Evolutionary conservation across 2,113 vertebrate genomes (phyloP).

Genomic region (Tauraco erythrolophus): DNA sequence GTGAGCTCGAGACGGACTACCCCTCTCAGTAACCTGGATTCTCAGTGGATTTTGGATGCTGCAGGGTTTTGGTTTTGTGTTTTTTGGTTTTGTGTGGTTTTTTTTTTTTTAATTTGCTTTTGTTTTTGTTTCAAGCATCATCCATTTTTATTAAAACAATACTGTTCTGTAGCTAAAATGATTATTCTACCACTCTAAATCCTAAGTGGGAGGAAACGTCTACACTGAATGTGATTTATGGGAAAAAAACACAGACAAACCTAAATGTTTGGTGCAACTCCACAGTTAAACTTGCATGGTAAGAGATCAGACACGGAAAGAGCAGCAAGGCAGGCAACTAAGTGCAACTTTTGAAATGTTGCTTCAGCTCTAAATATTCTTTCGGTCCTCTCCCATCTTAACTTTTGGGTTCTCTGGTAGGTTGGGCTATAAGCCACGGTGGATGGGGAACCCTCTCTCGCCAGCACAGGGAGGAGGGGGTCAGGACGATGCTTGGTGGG

Average conservation of each 20-base stretch:
- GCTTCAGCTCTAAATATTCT: not conserved
- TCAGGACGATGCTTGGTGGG: not conserved
- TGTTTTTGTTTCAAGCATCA: not conserved
- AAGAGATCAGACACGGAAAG: not conserved
- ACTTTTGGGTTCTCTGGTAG: not conserved
- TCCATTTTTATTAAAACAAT: not conserved
- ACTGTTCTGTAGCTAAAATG: not conserved
- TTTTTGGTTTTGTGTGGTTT: too few species aligned
- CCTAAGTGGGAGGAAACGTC: not conserved
- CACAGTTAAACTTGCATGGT: not conserved
- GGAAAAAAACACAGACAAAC: not conserved
- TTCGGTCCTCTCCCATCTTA: not conserved
- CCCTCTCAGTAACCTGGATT: not conserved
- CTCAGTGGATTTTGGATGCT: not conserved
- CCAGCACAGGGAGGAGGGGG: not conserved
- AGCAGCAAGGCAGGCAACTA: not conserved
- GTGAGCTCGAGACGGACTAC: not conserved
- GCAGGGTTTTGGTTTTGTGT: too few species aligned
- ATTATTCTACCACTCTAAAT: not conserved
- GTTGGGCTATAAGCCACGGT: not conserved
- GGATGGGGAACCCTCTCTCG: rapidly evolving
- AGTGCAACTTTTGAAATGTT: not conserved
- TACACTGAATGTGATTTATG: not conserved
- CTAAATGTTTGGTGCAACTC: not conserved
- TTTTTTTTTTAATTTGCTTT: not conserved